These are phyloP conservation scores for Seira musarum DNA, from an alignment of 2,888 invertebrate genomes.

Conservation along the genomic window DNA sequence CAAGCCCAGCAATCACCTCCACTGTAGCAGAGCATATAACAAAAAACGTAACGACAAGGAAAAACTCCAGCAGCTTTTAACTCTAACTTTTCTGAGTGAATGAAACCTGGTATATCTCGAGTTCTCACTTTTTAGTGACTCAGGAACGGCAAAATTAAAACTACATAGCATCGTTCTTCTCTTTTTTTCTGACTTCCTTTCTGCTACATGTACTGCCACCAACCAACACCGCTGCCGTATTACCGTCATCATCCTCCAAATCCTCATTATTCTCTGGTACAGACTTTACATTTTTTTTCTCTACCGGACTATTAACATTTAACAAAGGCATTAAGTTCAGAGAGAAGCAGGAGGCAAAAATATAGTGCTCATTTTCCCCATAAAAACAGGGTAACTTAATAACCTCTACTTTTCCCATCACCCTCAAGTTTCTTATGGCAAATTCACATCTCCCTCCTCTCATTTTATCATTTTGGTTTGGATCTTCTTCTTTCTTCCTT, in stretches of 20 bases:
- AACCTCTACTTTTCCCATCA: slow-evolving; percentile 39
- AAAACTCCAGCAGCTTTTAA: slow-evolving; percentile 11
- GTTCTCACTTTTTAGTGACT: neutral
- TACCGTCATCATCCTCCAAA: neutral
- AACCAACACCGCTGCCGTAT: neutral
- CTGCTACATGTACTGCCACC: no score
- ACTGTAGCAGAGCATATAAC: neutral
- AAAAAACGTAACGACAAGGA: neutral
- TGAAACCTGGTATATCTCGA: neutral
- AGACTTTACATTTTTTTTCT: neutral
- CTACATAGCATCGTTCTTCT: slow-evolving; percentile 26
- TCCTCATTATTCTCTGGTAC: neutral
- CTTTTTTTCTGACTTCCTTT: neutral
- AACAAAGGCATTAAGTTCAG: slow-evolving; percentile 4
- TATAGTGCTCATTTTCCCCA: slow-evolving; percentile 29
- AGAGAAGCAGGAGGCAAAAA: neutral
- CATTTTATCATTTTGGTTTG: neutral
- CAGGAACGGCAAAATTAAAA: slow-evolving; percentile 17
- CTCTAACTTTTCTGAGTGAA: no score
- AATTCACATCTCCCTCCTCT: neutral
- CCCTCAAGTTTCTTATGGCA: neutral
- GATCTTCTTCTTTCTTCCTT: neutral
- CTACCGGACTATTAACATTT: neutral
- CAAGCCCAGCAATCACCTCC: neutral
- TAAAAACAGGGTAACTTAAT: slow-evolving; percentile 53